phyloP scores from a whole-genome alignment of 2,113 vertebrate species.

The Mesitornis unicolor region DNA sequence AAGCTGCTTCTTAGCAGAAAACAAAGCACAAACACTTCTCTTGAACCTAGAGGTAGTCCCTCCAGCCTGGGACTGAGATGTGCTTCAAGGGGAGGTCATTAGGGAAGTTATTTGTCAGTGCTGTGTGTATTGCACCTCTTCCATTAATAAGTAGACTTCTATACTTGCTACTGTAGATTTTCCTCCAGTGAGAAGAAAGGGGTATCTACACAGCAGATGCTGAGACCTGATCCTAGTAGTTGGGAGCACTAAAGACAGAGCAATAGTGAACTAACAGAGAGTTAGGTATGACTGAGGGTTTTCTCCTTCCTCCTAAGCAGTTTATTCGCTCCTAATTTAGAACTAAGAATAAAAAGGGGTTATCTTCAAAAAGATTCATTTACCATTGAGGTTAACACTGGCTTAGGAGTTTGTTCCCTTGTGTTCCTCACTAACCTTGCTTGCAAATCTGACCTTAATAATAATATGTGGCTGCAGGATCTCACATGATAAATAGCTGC shows the following conservation, averaged over 20 bases:
- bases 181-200: background rate
- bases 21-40: background rate
- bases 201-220: background rate
- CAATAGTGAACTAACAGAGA: background rate
- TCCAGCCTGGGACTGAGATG: fast-evolving
- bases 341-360: background rate
- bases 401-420: background rate
- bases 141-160: background rate
- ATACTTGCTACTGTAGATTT: background rate
- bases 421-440: background rate
- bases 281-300: background rate
- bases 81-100: background rate
- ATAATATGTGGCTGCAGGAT: background rate
- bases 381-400: background rate
- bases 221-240: background rate
- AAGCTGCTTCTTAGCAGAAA: background rate
- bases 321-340: background rate
- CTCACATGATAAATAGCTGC: background rate
- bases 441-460: background rate
- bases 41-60: background rate
- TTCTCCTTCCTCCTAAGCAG: background rate
- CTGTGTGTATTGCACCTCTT: background rate
- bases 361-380: background rate
- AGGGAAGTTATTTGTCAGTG: background rate
- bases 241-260: background rate